These are phyloP conservation scores for Pteria penguin DNA, from an alignment of 2,888 invertebrate species.

Conservation along the genomic window DNA sequence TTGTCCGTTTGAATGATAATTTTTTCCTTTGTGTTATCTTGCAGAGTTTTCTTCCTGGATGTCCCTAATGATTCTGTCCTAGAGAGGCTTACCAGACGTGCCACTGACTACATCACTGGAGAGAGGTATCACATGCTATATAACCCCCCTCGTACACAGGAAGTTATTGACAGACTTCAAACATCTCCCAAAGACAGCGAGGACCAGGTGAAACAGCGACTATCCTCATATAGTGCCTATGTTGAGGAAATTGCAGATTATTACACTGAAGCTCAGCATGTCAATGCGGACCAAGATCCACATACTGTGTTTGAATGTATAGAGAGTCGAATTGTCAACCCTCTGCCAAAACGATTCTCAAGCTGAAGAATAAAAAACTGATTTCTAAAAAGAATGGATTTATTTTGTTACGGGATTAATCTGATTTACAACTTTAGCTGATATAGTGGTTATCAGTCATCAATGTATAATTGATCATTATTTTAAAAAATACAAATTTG, in stretches of 20 bases:
- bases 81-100: slow-evolving; percentile 77
- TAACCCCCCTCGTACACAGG: slow-evolving; percentile 78
- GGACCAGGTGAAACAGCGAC: slow-evolving; percentile 68
- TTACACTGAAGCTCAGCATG: slow-evolving; percentile 74
- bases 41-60: slow-evolving; percentile 79
- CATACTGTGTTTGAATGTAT: slow-evolving; percentile 80
- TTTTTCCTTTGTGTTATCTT: too few relatives aligned
- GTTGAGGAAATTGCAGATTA: slow-evolving; percentile 77
- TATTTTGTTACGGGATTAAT: too few relatives aligned
- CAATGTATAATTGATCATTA: too few relatives aligned
- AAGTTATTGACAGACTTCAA: slow-evolving; percentile 74
- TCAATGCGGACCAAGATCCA: slow-evolving; percentile 79
- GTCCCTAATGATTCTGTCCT: slow-evolving; percentile 79
- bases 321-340: slow-evolving; percentile 79
- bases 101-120: slow-evolving; percentile 79
- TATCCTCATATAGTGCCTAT: slow-evolving; percentile 73
- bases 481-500: too few relatives aligned
- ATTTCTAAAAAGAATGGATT: too few relatives aligned
- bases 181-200: slow-evolving; percentile 72
- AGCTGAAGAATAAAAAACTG: neutral
- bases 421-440: too few relatives aligned
- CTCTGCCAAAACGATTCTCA: slow-evolving; percentile 66
- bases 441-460: too few relatives aligned
- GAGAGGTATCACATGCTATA: slow-evolving; percentile 79
- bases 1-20: neutral